A percentile compares a stretch with the other conserved stretches of the same genome.
phyloP scores from a whole-genome alignment of 2,113 vertebrate species.

The Falco punctatus region DNA sequence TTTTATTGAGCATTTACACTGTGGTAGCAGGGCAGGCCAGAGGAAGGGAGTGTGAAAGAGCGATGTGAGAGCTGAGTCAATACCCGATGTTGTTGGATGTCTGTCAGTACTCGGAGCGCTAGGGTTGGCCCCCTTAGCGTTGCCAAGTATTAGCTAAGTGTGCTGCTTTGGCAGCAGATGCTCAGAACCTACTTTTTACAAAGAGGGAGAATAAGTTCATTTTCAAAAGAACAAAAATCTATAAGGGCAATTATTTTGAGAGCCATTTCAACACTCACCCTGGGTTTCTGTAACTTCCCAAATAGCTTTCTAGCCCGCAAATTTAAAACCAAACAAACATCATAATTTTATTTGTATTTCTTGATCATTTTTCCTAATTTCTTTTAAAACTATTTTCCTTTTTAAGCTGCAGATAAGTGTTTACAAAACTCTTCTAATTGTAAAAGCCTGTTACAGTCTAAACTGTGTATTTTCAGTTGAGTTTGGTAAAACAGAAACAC shows the following conservation, averaged over 20 bases:
- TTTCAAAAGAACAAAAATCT: not conserved
- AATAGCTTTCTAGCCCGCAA: not conserved
- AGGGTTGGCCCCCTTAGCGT: rapidly evolving
- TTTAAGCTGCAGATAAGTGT: not conserved
- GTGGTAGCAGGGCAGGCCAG: not conserved
- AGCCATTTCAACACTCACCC: not conserved
- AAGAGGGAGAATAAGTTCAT: not conserved
- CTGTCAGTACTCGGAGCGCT: not conserved
- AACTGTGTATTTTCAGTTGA: not conserved
- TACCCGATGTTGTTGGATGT: not conserved
- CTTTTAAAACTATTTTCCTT: not conserved
- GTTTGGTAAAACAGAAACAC: not conserved
- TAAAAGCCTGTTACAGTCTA: not conserved
- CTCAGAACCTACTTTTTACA: not conserved
- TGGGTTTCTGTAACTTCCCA: not conserved
- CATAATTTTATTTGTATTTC: not conserved
- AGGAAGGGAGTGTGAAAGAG: not conserved
- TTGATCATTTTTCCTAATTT: not conserved
- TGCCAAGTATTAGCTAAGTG: not conserved
- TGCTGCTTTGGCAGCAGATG: not conserved
- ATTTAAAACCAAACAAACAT: not conserved
- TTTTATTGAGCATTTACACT: not conserved
- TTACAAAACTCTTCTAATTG: not conserved
- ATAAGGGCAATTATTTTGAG: not conserved
- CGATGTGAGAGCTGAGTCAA: not conserved